These are phyloP conservation scores for Rhagonycha lutea DNA, from an alignment of 2,888 invertebrate genomes.

Conservation along the genomic window DNA sequence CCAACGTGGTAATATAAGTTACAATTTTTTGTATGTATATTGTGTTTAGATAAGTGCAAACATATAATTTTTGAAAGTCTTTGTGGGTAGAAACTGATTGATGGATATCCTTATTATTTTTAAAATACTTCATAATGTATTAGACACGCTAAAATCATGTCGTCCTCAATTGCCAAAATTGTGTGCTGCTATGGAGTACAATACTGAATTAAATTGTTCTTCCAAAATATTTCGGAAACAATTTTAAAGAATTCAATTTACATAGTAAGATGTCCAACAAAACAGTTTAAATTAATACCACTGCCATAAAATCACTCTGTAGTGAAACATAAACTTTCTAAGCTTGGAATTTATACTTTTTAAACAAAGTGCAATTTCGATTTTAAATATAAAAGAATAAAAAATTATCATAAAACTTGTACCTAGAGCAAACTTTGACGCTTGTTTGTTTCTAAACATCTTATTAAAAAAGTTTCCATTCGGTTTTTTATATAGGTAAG, in stretches of 20 bases:
- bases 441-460: no score
- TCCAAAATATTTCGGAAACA: background rate
- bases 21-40: background rate
- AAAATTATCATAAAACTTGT: no score
- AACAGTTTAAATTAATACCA: no score
- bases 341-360: no score
- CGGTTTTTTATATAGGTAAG: no score
- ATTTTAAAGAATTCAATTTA: background rate
- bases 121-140: background rate
- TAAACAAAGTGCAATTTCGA: no score
- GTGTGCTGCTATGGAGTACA: background rate
- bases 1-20: background rate
- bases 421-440: no score
- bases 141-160: background rate
- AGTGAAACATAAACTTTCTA: no score
- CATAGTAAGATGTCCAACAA: no score
- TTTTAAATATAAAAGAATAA: no score
- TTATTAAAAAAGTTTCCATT: no score
- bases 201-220: background rate
- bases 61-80: background rate
- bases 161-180: background rate
- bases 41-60: background rate
- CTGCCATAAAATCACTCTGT: background rate
- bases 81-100: background rate
- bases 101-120: background rate